Conservation (phyloP, 2,888 invertebrate genomes). For the Pinctada fucata region DNA sequence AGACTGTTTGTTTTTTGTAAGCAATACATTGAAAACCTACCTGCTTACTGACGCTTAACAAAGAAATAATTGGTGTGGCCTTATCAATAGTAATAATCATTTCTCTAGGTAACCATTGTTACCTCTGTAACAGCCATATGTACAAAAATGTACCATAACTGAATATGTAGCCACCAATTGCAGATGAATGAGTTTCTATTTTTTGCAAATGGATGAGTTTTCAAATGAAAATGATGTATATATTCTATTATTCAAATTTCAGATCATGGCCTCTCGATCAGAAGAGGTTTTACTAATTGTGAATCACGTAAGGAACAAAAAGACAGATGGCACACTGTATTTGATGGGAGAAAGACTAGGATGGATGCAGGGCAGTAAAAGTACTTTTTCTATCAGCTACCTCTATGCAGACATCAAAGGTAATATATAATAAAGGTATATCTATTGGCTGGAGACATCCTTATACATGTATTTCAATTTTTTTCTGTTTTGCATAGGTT, state of each 20-base stretch:
- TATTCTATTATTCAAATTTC: not conserved
- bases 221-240: too few species aligned
- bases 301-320: conserved; percentile 94
- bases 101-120: too few species aligned
- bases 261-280: conserved; percentile 63
- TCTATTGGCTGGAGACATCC: not conserved
- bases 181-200: too few species aligned
- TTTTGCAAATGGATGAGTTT: too few species aligned
- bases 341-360: conserved; percentile 96
- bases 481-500: not conserved
- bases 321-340: conserved; percentile 96
- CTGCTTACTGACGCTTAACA: too few species aligned
- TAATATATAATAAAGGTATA: conserved; percentile 78
- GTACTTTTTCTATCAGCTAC: conserved; percentile 94
- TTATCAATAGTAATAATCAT: too few species aligned
- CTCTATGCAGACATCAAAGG: conserved; percentile 97
- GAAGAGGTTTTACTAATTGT: conserved; percentile 97
- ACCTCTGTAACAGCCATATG: too few species aligned
- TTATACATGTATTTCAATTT: not conserved
- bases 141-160: too few species aligned
- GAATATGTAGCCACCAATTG: too few species aligned
- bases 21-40: too few species aligned
- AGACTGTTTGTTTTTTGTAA: too few species aligned
- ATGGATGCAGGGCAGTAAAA: conserved; percentile 94
- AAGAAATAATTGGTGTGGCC: too few species aligned